These are phyloP conservation scores for Scaptodrosophila lebanonensis DNA, from an alignment of 1,140 invertebrate genomes.

Conservation along the genomic window DNA sequence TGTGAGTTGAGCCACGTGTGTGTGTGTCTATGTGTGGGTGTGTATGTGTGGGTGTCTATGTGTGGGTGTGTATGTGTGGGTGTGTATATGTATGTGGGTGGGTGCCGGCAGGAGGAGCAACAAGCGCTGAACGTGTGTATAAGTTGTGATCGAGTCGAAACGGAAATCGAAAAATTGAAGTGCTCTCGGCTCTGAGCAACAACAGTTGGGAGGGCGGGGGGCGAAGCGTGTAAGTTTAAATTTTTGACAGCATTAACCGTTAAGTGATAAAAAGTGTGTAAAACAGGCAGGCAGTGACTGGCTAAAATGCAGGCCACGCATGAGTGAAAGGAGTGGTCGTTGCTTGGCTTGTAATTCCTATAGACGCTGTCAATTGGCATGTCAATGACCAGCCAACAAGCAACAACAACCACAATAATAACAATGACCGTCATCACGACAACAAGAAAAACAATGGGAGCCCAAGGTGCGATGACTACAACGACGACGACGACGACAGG, in stretches of 20 bases:
- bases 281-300: conserved; percentile 23
- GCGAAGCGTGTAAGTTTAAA: no score
- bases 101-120: no score
- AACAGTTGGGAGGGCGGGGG: no score
- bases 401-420: no score
- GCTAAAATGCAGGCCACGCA: conserved; percentile 18
- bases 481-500: neutral
- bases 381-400: conserved; percentile 22
- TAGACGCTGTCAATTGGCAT: conserved; percentile 28
- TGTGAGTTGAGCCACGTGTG: neutral
- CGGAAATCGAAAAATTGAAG: no score
- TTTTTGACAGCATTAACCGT: conserved; percentile 55
- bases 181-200: no score
- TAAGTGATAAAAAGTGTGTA: conserved; percentile 38
- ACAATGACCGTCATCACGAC: neutral
- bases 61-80: conserved; percentile 6
- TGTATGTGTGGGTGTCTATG: neutral
- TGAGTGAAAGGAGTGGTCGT: neutral
- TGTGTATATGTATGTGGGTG: neutral
- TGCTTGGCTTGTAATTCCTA: conserved; percentile 9
- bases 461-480: no score
- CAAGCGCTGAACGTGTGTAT: no score
- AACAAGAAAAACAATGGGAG: no score
- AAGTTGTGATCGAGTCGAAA: no score
- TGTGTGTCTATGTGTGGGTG: neutral